Base-by-base conservation (phyloP, 2,888 invertebrate species). In the Dermolepida albohirtum region DNA sequence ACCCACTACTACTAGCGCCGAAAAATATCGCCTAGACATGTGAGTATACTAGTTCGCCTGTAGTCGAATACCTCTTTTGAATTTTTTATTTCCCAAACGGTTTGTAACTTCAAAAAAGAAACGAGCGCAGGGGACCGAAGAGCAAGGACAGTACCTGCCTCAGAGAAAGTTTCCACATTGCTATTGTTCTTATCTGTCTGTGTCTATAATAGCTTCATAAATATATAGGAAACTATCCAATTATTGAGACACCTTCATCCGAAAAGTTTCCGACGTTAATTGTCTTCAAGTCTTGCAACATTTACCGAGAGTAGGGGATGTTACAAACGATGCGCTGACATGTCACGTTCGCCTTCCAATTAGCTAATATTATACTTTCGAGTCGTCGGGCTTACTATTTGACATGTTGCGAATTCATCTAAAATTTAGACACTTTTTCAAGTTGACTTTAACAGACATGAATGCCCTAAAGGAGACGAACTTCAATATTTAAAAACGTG, bases 41-140 rank as follows among this genome's bases (percentile, higher is more conserved):
- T n/a, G n/a, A n/a, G n/a, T 39, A 27, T n/a, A 16, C 17, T 49
- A n/a, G 8, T 22, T 22, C 57, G 41, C n/a, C 27, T 22, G n/a
- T 7, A 14, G 22, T 17, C 57, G 57, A 43, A n/a, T 1, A 4
- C n/a, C 27, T 27, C 27, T n/a, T 8, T 27, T 17, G 57, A 57
- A 57, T 57, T 57, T 57, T 57, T 57, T 43, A 57, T 57, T 57
- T 57, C 57, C 57, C 57, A 44, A 43, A 43, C 57, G 43, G 43
- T 57, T 22, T 43, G 47, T 44, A 44, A 12, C 16, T 59, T 34
- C 57, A 14, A 0, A 29, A 49, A 49, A 49, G 22, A 49, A 49
- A 49, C 11, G 12, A 49, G 5, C 4, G n/a, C 10, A 29, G 14
- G 22, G 29, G 22, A 10, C 16, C 2, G 14, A 34, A 16, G 6